Base-by-base conservation (phyloP, 2,797 vertebrate genomes). In the Florisuga fusca region DNA sequence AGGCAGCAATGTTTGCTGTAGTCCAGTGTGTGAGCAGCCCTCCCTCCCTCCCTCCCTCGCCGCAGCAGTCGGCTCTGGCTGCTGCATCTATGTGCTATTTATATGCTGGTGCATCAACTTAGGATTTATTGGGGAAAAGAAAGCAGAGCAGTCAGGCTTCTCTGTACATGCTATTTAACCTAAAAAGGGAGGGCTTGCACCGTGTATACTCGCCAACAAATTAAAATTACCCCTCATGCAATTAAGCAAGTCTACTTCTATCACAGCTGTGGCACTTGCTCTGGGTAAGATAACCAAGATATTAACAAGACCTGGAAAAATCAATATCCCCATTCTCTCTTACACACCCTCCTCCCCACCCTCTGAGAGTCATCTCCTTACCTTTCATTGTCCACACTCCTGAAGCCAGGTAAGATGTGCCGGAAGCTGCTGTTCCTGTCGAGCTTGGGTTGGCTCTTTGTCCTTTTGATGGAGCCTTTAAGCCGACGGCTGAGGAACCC, bases 351-450 rank as follows among this genome's bases (percentile, higher is more conserved):
- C 23, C 84, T 61, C 59, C 59, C 33, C 62, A 13, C 36, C 71
- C 38, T 36, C 53, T 4, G 7, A 50, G 53, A n/a, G 48, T 3
- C 29, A 3, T 54, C 72, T 48, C 84, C 98, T 97, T 98, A 99
- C 99, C 99, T 99, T 97, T 99, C 99, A 97, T 99, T 99, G 98
- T 99, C 99, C 79, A 98, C 98, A 15, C 98, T 99, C 98, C 99
- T 98, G 98, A 99, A 99, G 95, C 99, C 98, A 38, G 99, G 99
- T 66, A 99, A 98, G 97, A 99, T 99, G 98, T 99, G 99, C 94
- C 99, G 98, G 98, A 99, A 99, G 98, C 99, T 99, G 98, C 99
- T 99, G 99, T 99, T 99, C 94, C 99, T 98, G 95, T 99, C 99
- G 43, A 99, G 99, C 97, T 99, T 99, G 96, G 99, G 99, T 95